Evolutionary conservation across 64 coral and sea anemone genomes (phyloP).

Genomic region (Orbicella faveolata): DNA sequence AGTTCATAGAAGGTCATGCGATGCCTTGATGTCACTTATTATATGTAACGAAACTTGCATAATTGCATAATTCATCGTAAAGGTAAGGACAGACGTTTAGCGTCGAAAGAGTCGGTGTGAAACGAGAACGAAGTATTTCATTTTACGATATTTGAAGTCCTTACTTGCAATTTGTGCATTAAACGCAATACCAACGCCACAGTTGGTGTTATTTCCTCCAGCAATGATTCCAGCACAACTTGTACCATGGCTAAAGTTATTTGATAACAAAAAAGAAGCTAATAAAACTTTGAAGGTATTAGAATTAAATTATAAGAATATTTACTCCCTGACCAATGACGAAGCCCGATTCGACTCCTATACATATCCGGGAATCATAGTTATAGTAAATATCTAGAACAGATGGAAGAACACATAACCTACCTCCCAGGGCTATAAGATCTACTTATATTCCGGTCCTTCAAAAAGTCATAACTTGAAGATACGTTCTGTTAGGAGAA

Average conservation of each 20-base stretch:
- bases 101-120: too few species aligned
- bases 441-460: not conserved
- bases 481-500: not conserved
- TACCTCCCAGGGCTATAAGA: not conserved
- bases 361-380: too few species aligned
- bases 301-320: too few species aligned
- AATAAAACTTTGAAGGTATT: too few species aligned
- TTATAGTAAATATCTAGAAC: not conserved
- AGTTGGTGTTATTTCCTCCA: not conserved
- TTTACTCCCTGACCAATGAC: too few species aligned
- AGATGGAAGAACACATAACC: not conserved
- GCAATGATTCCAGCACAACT: slow-evolving; percentile 34
- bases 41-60: too few species aligned
- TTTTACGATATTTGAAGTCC: not conserved
- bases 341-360: too few species aligned
- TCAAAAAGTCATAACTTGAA: slow-evolving; percentile 26
- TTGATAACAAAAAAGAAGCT: not conserved
- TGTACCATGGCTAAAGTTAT: not conserved
- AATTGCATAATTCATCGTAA: too few species aligned
- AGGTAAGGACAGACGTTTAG: too few species aligned
- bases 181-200: slow-evolving; percentile 15
- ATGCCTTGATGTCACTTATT: too few species aligned
- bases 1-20: too few species aligned
- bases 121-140: too few species aligned
- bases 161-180: slow-evolving; percentile 26